phyloP scores from a whole-genome alignment of 2,797 vertebrate genomes.

The Myotis planiceps region DNA sequence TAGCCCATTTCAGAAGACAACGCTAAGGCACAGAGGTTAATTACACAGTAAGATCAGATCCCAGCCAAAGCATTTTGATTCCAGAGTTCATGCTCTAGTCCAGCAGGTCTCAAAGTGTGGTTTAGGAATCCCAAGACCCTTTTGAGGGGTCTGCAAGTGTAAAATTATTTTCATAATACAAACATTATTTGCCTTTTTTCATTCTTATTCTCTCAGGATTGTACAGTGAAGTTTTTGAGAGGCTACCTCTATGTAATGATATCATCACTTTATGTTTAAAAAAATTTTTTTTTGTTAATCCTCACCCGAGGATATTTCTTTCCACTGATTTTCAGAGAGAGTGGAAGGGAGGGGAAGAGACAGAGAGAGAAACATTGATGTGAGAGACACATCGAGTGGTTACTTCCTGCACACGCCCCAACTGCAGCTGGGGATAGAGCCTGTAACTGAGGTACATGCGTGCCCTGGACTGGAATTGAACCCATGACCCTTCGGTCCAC shows the following conservation, averaged over 20 bases:
- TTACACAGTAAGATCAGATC: background rate
- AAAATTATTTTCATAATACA: background rate
- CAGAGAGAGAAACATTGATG: too few species aligned
- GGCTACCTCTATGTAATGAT: background rate
- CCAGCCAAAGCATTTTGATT: background rate
- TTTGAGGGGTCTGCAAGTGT: background rate
- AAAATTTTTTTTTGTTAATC: background rate
- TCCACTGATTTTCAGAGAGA: too few species aligned
- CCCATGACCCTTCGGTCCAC: too few species aligned
- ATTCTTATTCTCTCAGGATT: background rate
- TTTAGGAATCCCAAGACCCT: background rate
- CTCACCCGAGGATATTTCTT: too few species aligned
- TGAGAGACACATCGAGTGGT: too few species aligned
- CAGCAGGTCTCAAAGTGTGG: slow-evolving; percentile 7
- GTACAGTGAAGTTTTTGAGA: background rate
- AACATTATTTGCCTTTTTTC: slow-evolving; percentile 6
- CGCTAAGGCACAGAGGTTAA: background rate
- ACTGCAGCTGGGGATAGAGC: too few species aligned
- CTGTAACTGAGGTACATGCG: too few species aligned
- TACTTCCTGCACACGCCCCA: too few species aligned
- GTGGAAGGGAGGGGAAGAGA: too few species aligned
- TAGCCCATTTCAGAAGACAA: background rate
- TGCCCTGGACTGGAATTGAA: too few species aligned
- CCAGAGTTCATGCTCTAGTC: background rate
- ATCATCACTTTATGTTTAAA: background rate